Conservation (phyloP, 92 coral and sea anemone genomes). For the Heliopora coerulea region DNA sequence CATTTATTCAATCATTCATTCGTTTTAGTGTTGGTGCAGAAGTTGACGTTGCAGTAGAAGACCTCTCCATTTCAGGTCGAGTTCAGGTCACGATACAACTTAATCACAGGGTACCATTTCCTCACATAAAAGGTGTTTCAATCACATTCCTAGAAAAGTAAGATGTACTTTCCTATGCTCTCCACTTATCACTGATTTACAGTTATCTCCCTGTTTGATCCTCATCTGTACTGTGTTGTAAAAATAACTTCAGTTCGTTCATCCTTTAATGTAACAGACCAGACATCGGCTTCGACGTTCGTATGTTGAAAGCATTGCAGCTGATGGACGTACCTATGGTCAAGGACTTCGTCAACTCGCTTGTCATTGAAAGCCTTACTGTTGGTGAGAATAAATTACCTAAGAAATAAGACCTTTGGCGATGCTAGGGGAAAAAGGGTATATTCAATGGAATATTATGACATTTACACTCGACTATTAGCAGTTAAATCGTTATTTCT, state of each 20-base stretch:
- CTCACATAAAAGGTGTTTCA: conserved; percentile 83
- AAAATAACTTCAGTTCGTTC: too few relatives aligned
- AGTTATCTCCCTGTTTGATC: too few relatives aligned
- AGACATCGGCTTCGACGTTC: conserved; percentile 80
- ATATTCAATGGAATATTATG: too few relatives aligned
- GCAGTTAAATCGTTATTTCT: too few relatives aligned
- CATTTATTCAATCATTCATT: neutral
- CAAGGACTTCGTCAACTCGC: conserved; percentile 85
- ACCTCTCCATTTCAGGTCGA: conserved; percentile 77
- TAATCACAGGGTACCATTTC: conserved; percentile 92
- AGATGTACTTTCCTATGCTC: conserved; percentile 13
- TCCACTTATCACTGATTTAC: too few relatives aligned
- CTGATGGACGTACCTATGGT: conserved; percentile 96
- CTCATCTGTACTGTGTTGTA: too few relatives aligned
- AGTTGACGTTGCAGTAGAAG: conserved; percentile 88
- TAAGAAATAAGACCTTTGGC: too few relatives aligned
- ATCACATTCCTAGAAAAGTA: conserved; percentile 89
- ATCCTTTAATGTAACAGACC: conserved; percentile 68
- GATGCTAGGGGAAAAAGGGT: too few relatives aligned
- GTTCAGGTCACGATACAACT: conserved; percentile 82
- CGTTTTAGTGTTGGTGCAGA: conserved; percentile 84
- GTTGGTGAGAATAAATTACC: conserved; percentile 53
- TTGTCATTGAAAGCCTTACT: conserved; percentile 89
- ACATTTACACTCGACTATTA: too few relatives aligned
- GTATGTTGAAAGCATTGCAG: conserved; percentile 83